phyloP scores from a whole-genome alignment of 2,113 vertebrate species.

The Carassius gibelio region DNA sequence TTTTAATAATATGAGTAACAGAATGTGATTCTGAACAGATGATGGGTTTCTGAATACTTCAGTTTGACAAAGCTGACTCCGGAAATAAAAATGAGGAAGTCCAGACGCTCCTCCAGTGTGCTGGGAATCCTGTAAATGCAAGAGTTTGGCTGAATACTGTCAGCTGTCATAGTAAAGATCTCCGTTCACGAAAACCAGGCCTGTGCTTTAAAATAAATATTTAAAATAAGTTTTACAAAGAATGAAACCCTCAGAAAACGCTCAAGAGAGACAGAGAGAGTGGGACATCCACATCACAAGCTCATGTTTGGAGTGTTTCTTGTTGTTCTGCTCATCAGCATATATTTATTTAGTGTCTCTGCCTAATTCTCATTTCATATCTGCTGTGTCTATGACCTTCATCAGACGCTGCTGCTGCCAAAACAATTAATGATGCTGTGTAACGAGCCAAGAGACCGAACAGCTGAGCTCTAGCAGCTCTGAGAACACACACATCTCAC shows the following conservation, averaged over 20 bases:
- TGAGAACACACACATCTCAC: neutral
- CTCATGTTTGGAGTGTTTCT: neutral
- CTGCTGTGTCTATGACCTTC: neutral
- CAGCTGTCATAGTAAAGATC: neutral
- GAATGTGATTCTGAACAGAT: neutral
- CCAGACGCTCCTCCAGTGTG: neutral
- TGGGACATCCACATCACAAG: neutral
- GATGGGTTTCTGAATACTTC: neutral
- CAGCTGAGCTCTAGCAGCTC: neutral
- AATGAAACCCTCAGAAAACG: neutral
- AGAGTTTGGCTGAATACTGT: neutral
- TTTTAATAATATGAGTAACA: neutral
- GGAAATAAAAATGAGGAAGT: neutral
- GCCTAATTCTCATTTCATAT: neutral
- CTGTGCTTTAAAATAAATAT: neutral
- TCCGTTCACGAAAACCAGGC: neutral
- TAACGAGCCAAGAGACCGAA: neutral
- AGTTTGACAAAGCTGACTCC: too few species aligned
- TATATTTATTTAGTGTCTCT: neutral
- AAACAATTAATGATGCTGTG: conserved; percentile 8
- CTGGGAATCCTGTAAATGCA: neutral
- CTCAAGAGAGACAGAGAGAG: too few species aligned
- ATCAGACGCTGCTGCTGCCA: conserved; percentile 15
- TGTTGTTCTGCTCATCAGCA: neutral
- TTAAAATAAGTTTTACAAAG: neutral